Evolutionary conservation across 2,113 vertebrate genomes (phyloP).

Genomic region (Theristicus caerulescens): DNA sequence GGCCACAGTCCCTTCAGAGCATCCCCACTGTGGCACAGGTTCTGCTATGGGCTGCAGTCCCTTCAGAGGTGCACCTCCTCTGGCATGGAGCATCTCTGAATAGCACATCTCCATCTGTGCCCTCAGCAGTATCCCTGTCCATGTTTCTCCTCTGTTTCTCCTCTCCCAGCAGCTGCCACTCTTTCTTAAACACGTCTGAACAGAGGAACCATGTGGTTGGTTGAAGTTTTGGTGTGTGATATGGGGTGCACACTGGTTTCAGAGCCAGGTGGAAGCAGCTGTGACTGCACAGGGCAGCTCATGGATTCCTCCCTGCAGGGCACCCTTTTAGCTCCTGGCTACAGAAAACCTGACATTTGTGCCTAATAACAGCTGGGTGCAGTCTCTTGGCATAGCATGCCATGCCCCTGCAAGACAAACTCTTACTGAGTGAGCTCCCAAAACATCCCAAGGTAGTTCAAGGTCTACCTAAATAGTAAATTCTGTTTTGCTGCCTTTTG

Average conservation of each 20-base stretch:
- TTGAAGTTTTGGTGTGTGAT: neutral
- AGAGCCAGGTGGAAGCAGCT: neutral
- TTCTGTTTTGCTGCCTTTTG: neutral
- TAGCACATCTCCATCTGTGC: neutral
- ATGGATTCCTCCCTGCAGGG: neutral
- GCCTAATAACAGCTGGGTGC: neutral
- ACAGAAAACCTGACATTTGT: neutral
- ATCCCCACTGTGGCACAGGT: neutral
- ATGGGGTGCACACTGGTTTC: neutral
- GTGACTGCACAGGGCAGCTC: neutral
- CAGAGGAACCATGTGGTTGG: neutral
- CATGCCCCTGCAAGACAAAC: neutral
- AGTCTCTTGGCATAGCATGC: fast-evolving
- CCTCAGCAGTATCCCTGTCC: fast-evolving
- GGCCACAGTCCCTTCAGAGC: neutral
- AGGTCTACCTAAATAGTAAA: neutral
- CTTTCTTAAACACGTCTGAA: neutral
- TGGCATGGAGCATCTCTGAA: neutral
- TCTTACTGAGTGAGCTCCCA: neutral
- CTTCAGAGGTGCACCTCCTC: neutral
- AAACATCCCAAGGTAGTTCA: neutral
- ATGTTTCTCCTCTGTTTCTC: neutral
- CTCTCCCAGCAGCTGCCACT: neutral
- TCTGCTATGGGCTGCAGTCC: neutral
- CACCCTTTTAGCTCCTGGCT: neutral